Conservation (phyloP, 2,888 invertebrate species). For the Phaedon cochleariae region DNA sequence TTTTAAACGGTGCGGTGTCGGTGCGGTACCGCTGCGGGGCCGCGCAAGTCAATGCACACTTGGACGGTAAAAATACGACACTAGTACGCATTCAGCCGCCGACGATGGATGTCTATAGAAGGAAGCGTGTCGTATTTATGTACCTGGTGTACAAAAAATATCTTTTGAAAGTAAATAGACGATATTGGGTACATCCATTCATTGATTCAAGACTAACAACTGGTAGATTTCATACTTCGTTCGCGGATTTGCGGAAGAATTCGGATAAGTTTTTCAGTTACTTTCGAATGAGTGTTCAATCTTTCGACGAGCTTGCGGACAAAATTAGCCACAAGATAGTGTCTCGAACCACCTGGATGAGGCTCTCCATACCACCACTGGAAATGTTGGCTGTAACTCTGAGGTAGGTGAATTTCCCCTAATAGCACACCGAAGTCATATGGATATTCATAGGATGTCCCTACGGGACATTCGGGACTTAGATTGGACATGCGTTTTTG, state of each 20-base stretch:
- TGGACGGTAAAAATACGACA: neutral
- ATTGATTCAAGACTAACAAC: slow-evolving; percentile 15
- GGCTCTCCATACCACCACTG: slow-evolving; percentile 19
- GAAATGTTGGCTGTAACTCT: slow-evolving; percentile 24
- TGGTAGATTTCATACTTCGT: slow-evolving; percentile 14
- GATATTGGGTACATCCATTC: slow-evolving; percentile 19
- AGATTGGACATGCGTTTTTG: neutral
- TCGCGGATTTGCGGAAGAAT: slow-evolving; percentile 12
- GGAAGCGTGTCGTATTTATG: slow-evolving; percentile 18
- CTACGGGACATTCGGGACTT: slow-evolving; percentile 3
- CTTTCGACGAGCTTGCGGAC: slow-evolving; percentile 13
- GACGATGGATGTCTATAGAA: slow-evolving; percentile 15
- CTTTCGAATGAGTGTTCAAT: slow-evolving; percentile 20
- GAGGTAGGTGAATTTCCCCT: slow-evolving; percentile 19
- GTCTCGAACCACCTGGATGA: slow-evolving; percentile 22
- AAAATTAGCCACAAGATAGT: slow-evolving; percentile 11
- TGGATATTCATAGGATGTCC: too few relatives aligned
- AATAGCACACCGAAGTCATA: neutral
- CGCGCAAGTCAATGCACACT: too few relatives aligned
- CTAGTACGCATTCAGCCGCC: neutral
- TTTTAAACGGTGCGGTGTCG: slow-evolving; percentile 11
- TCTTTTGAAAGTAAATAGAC: slow-evolving; percentile 11
- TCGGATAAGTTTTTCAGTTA: slow-evolving; percentile 20
- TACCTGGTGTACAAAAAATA: slow-evolving; percentile 25
- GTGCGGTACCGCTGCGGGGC: slow-evolving; percentile 11